Conservation (phyloP, 2,113 vertebrate species). For the Nerophis ophidion region DNA sequence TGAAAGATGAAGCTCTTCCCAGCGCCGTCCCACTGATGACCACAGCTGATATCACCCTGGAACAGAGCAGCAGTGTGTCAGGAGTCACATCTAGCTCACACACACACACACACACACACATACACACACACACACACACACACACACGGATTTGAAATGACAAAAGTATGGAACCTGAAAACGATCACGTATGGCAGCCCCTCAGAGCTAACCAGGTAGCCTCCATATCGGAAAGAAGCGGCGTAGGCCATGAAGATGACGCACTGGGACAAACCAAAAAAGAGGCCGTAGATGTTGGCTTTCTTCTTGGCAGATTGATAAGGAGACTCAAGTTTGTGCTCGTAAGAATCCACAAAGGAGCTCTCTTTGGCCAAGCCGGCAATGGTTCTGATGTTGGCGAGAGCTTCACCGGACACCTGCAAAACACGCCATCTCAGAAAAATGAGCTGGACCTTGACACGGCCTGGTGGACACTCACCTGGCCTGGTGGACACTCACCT, state of each 20-base stretch:
- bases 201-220: slow-evolving; percentile 67
- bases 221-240: slow-evolving; percentile 73
- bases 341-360: slow-evolving; percentile 65
- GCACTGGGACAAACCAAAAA: slow-evolving; percentile 70
- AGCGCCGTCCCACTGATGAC: slow-evolving; percentile 70
- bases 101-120: neutral
- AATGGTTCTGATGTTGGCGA: slow-evolving; percentile 73
- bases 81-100: neutral
- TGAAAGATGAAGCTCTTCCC: slow-evolving; percentile 69
- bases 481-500: slow-evolving; percentile 41
- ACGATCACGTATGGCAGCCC: slow-evolving; percentile 65
- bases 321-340: slow-evolving; percentile 59
- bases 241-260: slow-evolving; percentile 73
- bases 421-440: neutral
- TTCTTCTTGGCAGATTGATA: slow-evolving; percentile 65
- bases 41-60: slow-evolving; percentile 69
- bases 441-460: neutral
- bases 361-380: slow-evolving; percentile 72
- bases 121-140: neutral
- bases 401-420: slow-evolving; percentile 74
- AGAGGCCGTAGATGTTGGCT: slow-evolving; percentile 67
- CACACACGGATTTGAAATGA: too few species aligned
- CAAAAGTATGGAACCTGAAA: slow-evolving; percentile 62
- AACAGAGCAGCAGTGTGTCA: slow-evolving; percentile 1
- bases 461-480: slow-evolving; percentile 41